Evolutionary conservation across 2,113 vertebrate species (phyloP).

Genomic region (Empidonax alnorum): DNA sequence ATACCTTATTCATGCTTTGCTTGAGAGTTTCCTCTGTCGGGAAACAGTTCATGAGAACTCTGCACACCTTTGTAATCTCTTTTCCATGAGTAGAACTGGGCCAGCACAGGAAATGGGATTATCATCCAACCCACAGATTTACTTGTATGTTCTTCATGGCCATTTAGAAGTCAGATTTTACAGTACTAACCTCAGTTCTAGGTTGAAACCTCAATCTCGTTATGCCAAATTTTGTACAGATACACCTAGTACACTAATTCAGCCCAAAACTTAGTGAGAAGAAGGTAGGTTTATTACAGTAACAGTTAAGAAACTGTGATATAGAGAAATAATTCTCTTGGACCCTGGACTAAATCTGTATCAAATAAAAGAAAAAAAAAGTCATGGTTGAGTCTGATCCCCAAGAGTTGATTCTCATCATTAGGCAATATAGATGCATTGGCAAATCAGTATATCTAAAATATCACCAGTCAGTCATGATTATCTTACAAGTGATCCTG

Average conservation of each 20-base stretch:
- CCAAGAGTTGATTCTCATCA: neutral
- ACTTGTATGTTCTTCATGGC: fast-evolving
- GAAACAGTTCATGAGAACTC: neutral
- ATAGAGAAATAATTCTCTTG: neutral
- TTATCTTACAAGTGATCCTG: neutral
- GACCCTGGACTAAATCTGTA: neutral
- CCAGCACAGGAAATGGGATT: neutral
- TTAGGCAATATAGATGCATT: neutral
- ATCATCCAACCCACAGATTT: neutral
- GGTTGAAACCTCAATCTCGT: neutral
- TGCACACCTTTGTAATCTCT: neutral
- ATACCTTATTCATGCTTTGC: neutral
- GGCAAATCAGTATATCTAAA: neutral
- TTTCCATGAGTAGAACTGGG: neutral
- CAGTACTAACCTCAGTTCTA: neutral
- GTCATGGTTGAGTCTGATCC: neutral
- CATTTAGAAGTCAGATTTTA: neutral
- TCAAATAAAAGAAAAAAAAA: neutral
- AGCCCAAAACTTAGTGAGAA: neutral
- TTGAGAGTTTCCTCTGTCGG: neutral
- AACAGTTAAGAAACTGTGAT: neutral
- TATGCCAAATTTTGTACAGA: neutral
- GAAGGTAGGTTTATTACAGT: neutral
- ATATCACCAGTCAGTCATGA: fast-evolving
- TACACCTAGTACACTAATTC: neutral